Base-by-base conservation (phyloP, 2,797 vertebrate genomes). In the Meda fulgida region DNA sequence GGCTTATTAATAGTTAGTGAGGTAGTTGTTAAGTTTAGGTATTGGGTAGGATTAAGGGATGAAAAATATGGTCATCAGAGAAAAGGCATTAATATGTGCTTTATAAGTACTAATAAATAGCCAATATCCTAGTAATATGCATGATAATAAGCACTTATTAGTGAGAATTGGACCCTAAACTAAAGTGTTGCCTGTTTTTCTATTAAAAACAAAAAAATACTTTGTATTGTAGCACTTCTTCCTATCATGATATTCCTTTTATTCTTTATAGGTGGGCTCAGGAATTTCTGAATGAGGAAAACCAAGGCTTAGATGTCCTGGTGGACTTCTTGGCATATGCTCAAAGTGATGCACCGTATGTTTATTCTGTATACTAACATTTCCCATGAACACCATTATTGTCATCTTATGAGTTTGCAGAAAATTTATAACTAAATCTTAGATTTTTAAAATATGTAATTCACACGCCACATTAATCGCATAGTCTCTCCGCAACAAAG, bases 251-350 rank as follows among this genome's bases (percentile, higher is more conserved):
- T 31, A 46, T 84, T 76, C 55, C 16, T 81, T 29, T 60, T 1
- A 84, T 53, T 86, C 26, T 82, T 40, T 43, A 1, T 87, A 99
- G 98, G 31, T 99, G 98, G 98, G 98, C 98, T 77, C 97, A 98
- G 91, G 98, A 99, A 89, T 99, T 99, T 89, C 96, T 99, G 81
- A 96, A 95, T 2, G 96, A 98, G 83, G 96, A 97, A 87, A 99
- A 99, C 89, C 96, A 96, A 16, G 98, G 98, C 65, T 91, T 99
- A 92, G 97, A 99, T 0, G 95, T 98, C 75, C 93, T 99, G 87
- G 96, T 99, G 75, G 97, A 99, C 60, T 99, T 99, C 87, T 93
- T 99, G 58, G 96, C 98, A 79, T 96, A 97, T 0, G 97, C 97
- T 76, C 98, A 99, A 91, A 97, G 96, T 78, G 96, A 97, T 0